These are phyloP conservation scores for Emydoidea blandingii DNA, from an alignment of 2,797 vertebrate species.

Conservation along the genomic window DNA sequence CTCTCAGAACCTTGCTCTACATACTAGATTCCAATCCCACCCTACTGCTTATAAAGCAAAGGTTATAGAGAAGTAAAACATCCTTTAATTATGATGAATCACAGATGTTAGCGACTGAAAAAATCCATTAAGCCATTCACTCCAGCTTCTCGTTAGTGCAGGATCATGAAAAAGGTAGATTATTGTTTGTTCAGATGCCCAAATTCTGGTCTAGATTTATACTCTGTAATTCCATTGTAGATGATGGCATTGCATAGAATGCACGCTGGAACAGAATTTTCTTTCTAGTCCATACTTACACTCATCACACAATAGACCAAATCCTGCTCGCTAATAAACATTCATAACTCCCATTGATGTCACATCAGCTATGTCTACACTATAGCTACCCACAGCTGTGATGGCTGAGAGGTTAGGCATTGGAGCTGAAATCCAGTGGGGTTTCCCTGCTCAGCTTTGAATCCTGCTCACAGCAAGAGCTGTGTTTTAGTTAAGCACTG, in stretches of 20 bases:
- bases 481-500: not conserved
- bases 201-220: not conserved
- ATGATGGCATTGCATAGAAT: not conserved
- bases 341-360: not conserved
- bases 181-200: not conserved
- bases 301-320: not conserved
- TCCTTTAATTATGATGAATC: not conserved
- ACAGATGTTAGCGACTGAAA: rapidly evolving
- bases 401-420: not conserved
- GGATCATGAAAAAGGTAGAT: not conserved
- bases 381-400: not conserved
- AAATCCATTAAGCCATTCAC: not conserved
- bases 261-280: not conserved
- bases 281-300: not conserved
- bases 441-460: not conserved
- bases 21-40: not conserved
- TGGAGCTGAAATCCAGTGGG: not conserved
- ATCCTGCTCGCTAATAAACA: not conserved
- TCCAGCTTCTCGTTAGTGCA: not conserved
- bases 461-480: not conserved
- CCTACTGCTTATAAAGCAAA: not conserved
- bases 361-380: not conserved
- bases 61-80: not conserved
- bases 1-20: no score
- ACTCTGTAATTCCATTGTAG: not conserved